Evolutionary conservation across 2,113 vertebrate species (phyloP).

Genomic region (Megaleporinus macrocephalus): DNA sequence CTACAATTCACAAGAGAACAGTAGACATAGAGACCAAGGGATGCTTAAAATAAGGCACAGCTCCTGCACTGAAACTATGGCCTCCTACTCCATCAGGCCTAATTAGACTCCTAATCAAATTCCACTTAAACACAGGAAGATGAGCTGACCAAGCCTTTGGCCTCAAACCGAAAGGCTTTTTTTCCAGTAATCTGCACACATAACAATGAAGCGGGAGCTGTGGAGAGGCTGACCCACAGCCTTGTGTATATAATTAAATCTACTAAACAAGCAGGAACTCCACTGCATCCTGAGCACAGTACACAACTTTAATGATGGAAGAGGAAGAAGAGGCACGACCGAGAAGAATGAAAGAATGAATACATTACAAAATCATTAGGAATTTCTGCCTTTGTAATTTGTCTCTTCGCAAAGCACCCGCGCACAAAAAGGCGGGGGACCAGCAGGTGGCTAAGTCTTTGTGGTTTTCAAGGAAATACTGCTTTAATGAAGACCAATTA

Average conservation of each 20-base stretch:
- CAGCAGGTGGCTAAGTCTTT: slow-evolving; percentile 36
- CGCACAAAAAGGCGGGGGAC: slow-evolving; percentile 29
- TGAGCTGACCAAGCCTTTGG: slow-evolving; percentile 25
- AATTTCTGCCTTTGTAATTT: slow-evolving; percentile 41
- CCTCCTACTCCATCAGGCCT: slow-evolving; percentile 11
- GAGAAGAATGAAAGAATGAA: not conserved
- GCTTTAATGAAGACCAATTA: slow-evolving; percentile 78
- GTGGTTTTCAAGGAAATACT: slow-evolving; percentile 46
- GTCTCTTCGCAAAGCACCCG: slow-evolving; percentile 34
- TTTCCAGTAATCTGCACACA: slow-evolving; percentile 31
- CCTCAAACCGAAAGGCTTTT: slow-evolving; percentile 22
- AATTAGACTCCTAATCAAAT: slow-evolving; percentile 52
- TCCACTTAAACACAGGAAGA: slow-evolving; percentile 31
- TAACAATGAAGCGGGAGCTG: slow-evolving; percentile 39
- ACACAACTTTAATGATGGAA: slow-evolving; percentile 36
- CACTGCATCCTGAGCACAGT: slow-evolving; percentile 19
- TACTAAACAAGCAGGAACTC: slow-evolving; percentile 37
- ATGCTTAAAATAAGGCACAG: not conserved
- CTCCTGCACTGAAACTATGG: not conserved
- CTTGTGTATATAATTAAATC: slow-evolving; percentile 40
- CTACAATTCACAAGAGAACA: not conserved
- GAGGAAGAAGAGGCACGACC: slow-evolving; percentile 4
- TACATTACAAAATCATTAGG: slow-evolving; percentile 35
- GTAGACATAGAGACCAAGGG: not conserved
- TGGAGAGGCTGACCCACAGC: slow-evolving; percentile 20